Conservation (phyloP, 2,113 vertebrate genomes). For the Bettongia penicillata region DNA sequence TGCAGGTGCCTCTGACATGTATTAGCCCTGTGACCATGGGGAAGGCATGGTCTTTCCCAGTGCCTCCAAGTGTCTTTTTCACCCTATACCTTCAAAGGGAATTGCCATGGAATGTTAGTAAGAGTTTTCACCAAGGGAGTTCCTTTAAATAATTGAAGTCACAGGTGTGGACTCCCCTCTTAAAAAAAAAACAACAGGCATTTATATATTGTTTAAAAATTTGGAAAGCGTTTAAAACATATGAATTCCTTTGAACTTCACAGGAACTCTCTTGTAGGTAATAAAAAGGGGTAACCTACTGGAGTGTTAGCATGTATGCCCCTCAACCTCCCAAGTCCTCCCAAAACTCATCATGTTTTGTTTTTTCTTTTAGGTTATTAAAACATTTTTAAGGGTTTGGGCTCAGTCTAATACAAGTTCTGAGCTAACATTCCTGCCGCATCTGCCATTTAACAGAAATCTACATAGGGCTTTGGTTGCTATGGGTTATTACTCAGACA, state of each 20-base stretch:
- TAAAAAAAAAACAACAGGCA: background rate
- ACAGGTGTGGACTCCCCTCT: background rate
- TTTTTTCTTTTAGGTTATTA: background rate
- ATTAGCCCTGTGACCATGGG: background rate
- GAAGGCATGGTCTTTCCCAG: background rate
- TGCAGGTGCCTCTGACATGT: background rate
- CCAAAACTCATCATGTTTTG: background rate
- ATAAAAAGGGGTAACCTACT: constrained; percentile 41
- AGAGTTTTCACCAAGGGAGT: background rate
- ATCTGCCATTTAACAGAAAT: background rate
- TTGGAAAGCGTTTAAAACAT: background rate
- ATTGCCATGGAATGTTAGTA: background rate
- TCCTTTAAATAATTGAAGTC: background rate
- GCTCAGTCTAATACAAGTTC: background rate
- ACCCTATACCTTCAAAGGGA: background rate
- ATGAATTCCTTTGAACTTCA: background rate
- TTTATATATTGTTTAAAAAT: background rate
- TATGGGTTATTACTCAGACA: constrained; percentile 29
- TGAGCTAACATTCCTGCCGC: background rate
- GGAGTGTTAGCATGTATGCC: background rate
- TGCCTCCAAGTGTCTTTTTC: background rate
- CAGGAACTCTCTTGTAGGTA: background rate
- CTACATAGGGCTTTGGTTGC: background rate
- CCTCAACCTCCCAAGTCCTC: background rate
- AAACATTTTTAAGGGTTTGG: constrained; percentile 15